Conservation (phyloP, 2,888 invertebrate species). For the Sturmia bella region DNA sequence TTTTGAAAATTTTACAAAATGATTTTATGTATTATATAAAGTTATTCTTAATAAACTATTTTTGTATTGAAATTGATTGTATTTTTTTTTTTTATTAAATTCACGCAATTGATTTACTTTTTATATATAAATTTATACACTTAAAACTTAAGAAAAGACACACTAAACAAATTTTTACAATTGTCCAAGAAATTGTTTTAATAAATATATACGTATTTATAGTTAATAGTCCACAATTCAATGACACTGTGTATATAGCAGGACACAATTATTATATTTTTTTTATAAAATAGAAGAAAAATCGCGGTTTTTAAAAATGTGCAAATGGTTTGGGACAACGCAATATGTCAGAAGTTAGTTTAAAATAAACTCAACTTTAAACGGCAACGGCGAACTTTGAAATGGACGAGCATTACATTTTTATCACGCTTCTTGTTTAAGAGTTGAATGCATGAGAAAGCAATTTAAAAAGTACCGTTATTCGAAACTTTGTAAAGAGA, state of each 20-base stretch:
- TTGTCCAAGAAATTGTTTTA: constrained; percentile 12
- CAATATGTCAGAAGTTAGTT: constrained; percentile 26
- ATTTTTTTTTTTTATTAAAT: constrained; percentile 35
- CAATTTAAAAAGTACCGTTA: constrained; percentile 8
- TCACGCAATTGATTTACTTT: constrained; percentile 40
- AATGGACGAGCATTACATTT: constrained; percentile 51
- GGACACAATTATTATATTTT: constrained; percentile 44
- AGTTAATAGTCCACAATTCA: constrained; percentile 59
- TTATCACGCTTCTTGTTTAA: not conserved
- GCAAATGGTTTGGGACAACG: constrained; percentile 38
- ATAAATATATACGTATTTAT: constrained; percentile 43
- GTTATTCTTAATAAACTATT: too few species aligned
- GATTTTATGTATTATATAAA: too few species aligned
- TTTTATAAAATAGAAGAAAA: constrained; percentile 30
- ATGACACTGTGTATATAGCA: constrained; percentile 47
- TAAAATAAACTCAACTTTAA: constrained; percentile 45
- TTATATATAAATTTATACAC: constrained; percentile 39
- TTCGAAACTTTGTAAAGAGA: too few species aligned
- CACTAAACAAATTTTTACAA: constrained; percentile 43
- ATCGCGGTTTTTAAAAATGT: constrained; percentile 13
- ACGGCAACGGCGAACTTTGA: constrained; percentile 57
- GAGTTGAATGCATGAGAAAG: not conserved
- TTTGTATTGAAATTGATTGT: constrained; percentile 15
- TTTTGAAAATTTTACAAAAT: constrained; percentile 32
- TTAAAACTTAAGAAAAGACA: constrained; percentile 45